Evolutionary conservation across 2,797 vertebrate genomes (phyloP), one percentile per base, ranked within the genome.

Genomic region (Enteromius thamalakanensis): DNA sequence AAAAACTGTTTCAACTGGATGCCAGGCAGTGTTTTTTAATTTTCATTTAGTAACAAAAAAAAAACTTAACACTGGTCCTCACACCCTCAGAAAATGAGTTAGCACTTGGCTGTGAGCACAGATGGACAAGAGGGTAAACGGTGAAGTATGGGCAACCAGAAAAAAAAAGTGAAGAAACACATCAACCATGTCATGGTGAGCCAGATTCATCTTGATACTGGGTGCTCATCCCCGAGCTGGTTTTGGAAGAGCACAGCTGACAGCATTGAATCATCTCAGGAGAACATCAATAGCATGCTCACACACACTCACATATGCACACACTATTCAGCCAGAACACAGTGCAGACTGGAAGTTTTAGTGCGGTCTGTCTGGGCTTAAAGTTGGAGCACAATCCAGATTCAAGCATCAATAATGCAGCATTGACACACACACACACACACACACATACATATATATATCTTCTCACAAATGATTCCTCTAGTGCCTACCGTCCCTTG

Each of bases 201-300:
- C 91, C 90, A 93, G 92, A 94, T 90, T 88, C 87, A 51, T 91
- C 69, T 88, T 93, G 94, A 93, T 92, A 91, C 89, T 84, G 86
- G 87, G 83, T 83, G 92, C 91, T 91, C 91, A 91, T 91, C 88
- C 87, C 86, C 53, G 87, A 87, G 92, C 93, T 89, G 92, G 93
- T 92, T 91, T 87, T 84, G 87, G 87, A 90, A 84, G 87, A 93
- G 92, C 92, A 89, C 92, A 92, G 91, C 89, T 93, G 92, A 94
- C 91, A 92, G 90, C 87, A 85, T 85, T 91, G 91, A 93, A 92
- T 65, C 87, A 85, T 91, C 91, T 88, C 53, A 84, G 82, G 90
- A 77, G 72, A 69, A 67, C 62, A 86, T 89, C 80, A 82, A 58
- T 83, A 64, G 45, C 84, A 86, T 87, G 47, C 78, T 78, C 76